A percentile compares a stretch with the other conserved stretches of the same genome.
phyloP scores from a whole-genome alignment of 2,888 invertebrate genomes.

The Catocala sponsa region DNA sequence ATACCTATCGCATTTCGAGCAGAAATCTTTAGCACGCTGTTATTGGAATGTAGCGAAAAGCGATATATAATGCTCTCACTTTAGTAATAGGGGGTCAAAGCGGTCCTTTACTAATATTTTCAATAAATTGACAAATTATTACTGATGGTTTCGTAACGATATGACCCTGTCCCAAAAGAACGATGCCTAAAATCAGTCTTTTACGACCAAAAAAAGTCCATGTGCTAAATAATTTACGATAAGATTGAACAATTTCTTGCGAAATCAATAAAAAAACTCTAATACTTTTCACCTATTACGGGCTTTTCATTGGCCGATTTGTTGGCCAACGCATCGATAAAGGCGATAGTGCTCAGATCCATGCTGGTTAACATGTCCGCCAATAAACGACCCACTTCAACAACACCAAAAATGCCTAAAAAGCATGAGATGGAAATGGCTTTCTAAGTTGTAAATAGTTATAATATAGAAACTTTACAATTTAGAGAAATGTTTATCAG shows the following conservation, averaged over 20 bases:
- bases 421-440: constrained; percentile 33
- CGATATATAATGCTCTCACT: background rate
- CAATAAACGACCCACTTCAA: constrained; percentile 1
- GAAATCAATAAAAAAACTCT: constrained; percentile 19
- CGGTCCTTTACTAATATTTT: background rate
- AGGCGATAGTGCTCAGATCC: too few relatives aligned
- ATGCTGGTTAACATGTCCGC: background rate
- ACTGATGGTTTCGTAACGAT: constrained; percentile 43
- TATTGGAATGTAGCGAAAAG: too few relatives aligned
- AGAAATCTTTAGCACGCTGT: too few relatives aligned
- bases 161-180: constrained; percentile 53
- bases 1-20: too few relatives aligned
- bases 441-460: constrained; percentile 38
- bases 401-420: constrained; percentile 26
- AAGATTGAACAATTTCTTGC: constrained; percentile 9
- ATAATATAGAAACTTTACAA: constrained; percentile 44
- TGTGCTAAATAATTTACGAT: constrained; percentile 8
- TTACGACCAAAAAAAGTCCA: constrained; percentile 46
- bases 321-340: background rate
- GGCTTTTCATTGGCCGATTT: background rate
- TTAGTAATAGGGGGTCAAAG: constrained; percentile 1
- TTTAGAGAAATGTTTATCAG: constrained; percentile 41
- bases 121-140: constrained; percentile 49
- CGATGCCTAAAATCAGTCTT: constrained; percentile 58
- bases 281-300: constrained; percentile 31